A percentile compares a stretch with the other conserved stretches of the same genome.
Evolutionary conservation across 35 echinoderm and acorn worm species (phyloP).

Genomic region (Anneissia japonica): DNA sequence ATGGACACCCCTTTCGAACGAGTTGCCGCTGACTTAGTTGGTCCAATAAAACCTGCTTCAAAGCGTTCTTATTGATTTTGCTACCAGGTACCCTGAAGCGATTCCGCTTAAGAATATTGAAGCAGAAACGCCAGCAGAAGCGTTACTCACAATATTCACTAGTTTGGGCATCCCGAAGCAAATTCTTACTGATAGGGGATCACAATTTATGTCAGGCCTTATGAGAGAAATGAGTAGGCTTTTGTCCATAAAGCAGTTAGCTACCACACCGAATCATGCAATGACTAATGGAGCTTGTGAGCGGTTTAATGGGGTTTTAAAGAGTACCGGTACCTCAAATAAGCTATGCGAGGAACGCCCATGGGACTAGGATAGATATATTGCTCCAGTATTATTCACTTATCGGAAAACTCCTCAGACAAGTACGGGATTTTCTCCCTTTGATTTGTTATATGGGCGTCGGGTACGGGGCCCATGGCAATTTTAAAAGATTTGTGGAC

Average conservation of each 20-base stretch:
- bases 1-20: background rate
- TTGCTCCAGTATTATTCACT: background rate
- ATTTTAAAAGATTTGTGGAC: background rate
- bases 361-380: background rate
- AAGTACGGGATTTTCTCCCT: no score
- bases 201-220: background rate
- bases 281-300: background rate
- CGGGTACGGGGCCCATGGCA: background rate
- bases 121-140: background rate
- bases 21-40: background rate
- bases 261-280: slow-evolving; percentile 5
- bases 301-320: slow-evolving; percentile 2
- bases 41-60: background rate
- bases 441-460: background rate
- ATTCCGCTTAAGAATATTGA: background rate
- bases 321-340: background rate
- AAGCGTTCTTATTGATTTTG: background rate
- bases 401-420: background rate
- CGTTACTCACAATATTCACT: slow-evolving; percentile 2
- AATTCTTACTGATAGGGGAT: background rate
- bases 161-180: slow-evolving; percentile 13
- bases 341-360: background rate
- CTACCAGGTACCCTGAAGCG: background rate
- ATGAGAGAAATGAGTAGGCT: background rate
- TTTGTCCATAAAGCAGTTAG: background rate